Conservation (phyloP, 2,888 invertebrate genomes). For the Apantesis nais region DNA sequence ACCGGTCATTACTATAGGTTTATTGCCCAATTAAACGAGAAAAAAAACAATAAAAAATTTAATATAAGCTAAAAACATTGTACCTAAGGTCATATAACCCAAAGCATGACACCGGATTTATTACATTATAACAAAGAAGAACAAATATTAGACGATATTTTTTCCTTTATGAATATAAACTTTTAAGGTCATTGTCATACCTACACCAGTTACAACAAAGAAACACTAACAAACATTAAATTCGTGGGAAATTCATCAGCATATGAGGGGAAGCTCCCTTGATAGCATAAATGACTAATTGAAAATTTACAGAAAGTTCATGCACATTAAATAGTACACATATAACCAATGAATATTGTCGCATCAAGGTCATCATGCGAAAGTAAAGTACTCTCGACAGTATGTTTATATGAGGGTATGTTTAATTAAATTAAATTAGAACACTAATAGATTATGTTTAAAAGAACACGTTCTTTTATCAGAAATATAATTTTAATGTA, state of each 20-base stretch:
- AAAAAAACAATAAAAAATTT: background rate
- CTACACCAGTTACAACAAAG: background rate
- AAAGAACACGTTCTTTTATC: background rate
- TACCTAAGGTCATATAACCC: background rate
- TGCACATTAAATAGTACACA: background rate
- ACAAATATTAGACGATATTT: background rate
- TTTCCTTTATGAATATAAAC: background rate
- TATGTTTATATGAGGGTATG: background rate
- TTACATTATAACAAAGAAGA: background rate
- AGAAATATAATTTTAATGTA: too few relatives aligned
- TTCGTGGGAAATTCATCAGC: background rate
- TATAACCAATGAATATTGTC: background rate
- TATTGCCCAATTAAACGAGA: background rate
- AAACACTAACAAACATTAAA: background rate
- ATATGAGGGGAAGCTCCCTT: background rate
- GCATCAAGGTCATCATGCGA: background rate
- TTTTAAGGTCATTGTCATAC: background rate
- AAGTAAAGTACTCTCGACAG: background rate
- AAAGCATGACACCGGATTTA: background rate
- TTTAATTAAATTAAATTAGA: background rate
- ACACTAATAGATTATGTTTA: too few relatives aligned
- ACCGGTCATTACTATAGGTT: background rate
- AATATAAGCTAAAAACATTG: background rate
- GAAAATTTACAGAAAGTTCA: background rate
- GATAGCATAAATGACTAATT: background rate